phyloP scores from a whole-genome alignment of 2,113 vertebrate genomes.

The Scomber scombrus region DNA sequence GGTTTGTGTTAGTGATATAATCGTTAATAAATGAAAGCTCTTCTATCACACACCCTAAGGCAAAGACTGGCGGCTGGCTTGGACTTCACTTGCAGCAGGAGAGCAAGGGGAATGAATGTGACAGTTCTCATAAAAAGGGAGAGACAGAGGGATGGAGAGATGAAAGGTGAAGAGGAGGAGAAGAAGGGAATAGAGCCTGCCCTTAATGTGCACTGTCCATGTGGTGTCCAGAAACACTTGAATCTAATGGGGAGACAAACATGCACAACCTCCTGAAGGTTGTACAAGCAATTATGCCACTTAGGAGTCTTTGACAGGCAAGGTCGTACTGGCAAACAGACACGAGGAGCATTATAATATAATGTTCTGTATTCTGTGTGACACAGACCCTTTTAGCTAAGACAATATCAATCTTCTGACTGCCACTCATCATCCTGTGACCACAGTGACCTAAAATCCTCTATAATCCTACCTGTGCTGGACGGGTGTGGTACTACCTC shows the following conservation, averaged over 20 bases:
- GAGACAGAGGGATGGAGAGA: constrained; percentile 41
- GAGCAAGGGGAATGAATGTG: constrained; percentile 55
- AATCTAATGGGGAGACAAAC: constrained; percentile 71
- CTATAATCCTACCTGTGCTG: constrained; percentile 9
- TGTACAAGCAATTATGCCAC: constrained; percentile 77
- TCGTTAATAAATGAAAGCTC: constrained; percentile 73
- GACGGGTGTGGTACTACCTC: background rate
- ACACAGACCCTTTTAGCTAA: constrained; percentile 60
- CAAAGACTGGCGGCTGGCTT: constrained; percentile 60
- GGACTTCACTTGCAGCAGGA: constrained; percentile 63
- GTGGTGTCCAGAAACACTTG: constrained; percentile 62
- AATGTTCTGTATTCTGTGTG: constrained; percentile 67
- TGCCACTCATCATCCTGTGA: constrained; percentile 41
- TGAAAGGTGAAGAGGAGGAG: constrained; percentile 26
- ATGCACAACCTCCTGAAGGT: constrained; percentile 74
- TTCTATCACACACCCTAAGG: constrained; percentile 63
- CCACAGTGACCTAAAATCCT: constrained; percentile 51
- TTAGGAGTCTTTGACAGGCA: constrained; percentile 77
- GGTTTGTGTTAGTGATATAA: constrained; percentile 74
- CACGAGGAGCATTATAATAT: constrained; percentile 76
- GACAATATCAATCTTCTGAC: constrained; percentile 70
- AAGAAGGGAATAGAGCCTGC: constrained; percentile 13
- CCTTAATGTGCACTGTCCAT: constrained; percentile 50
- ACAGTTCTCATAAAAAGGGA: constrained; percentile 52
- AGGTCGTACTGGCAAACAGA: constrained; percentile 80